These are phyloP conservation scores for Caranx ignobilis DNA, from an alignment of 2,113 vertebrate genomes.

Conservation along the genomic window DNA sequence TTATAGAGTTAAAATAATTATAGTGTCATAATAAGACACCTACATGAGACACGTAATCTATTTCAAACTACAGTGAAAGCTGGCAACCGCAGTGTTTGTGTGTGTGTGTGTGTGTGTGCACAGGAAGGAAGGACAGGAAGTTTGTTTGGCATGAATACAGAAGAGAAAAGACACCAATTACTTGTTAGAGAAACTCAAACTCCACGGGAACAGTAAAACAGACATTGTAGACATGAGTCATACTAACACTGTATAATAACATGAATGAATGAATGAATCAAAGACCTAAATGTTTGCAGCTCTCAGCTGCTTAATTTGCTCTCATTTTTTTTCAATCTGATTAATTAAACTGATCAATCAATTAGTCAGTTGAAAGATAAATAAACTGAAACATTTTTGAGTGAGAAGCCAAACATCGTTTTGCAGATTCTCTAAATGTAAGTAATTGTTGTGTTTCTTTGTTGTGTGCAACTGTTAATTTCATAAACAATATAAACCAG, in stretches of 20 bases:
- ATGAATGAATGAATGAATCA: constrained; percentile 13
- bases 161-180: constrained; percentile 49
- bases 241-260: constrained; percentile 22
- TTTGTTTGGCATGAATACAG: constrained; percentile 44
- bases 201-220: not conserved
- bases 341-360: not conserved
- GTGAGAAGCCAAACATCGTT: constrained; percentile 1
- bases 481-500: not conserved
- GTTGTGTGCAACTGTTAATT: not conserved
- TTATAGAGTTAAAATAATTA: constrained; percentile 17
- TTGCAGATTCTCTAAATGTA: not conserved
- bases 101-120: constrained; percentile 23
- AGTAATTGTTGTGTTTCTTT: not conserved
- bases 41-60: not conserved
- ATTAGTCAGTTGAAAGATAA: constrained; percentile 3
- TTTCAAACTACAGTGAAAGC: constrained; percentile 35
- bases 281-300: constrained; percentile 7
- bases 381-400: not conserved
- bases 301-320: constrained; percentile 24
- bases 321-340: constrained; percentile 1
- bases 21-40: constrained; percentile 20
- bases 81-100: constrained; percentile 28
- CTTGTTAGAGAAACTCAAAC: constrained; percentile 40
- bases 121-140: constrained; percentile 28
- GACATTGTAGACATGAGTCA: constrained; percentile 4